Conservation (phyloP, 2,888 invertebrate species). For the Scelioninae gen. 1 region DNA sequence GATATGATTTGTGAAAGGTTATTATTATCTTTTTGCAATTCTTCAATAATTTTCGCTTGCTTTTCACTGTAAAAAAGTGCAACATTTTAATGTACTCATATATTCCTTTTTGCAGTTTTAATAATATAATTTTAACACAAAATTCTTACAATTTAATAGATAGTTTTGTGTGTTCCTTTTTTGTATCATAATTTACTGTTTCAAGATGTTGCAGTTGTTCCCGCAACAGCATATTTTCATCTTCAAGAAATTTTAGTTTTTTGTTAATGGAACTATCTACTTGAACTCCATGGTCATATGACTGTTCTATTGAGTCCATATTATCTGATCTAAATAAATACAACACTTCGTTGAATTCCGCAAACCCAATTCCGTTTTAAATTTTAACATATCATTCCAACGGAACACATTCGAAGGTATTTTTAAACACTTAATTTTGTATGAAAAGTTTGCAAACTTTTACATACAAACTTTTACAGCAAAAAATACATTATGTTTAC, state of each 20-base stretch:
- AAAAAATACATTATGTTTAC: too few species aligned
- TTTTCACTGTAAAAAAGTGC: slow-evolving; percentile 12
- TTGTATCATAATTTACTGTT: not conserved
- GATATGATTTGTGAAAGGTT: not conserved
- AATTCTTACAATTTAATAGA: not conserved
- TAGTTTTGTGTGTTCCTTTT: not conserved
- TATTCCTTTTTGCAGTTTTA: not conserved
- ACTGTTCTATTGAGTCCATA: slow-evolving; percentile 2
- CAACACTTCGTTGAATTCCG: too few species aligned
- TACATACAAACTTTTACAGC: too few species aligned
- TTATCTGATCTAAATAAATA: slow-evolving; percentile 1
- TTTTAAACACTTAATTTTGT: too few species aligned
- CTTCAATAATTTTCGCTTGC: not conserved
- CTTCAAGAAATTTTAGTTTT: slow-evolving; percentile 10
- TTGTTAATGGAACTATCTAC: not conserved
- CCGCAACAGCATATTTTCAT: slow-evolving; percentile 10
- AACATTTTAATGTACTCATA: not conserved
- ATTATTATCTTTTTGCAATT: slow-evolving; percentile 18
- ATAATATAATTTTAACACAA: not conserved
- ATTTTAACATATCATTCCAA: too few species aligned
- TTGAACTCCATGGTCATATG: not conserved
- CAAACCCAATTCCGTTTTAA: too few species aligned
- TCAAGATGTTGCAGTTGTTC: slow-evolving; percentile 14
- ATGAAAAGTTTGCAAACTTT: too few species aligned
- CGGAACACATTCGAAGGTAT: too few species aligned